These are phyloP conservation scores for Bostrychus sinensis DNA, from an alignment of 2,113 vertebrate genomes.

Conservation along the genomic window DNA sequence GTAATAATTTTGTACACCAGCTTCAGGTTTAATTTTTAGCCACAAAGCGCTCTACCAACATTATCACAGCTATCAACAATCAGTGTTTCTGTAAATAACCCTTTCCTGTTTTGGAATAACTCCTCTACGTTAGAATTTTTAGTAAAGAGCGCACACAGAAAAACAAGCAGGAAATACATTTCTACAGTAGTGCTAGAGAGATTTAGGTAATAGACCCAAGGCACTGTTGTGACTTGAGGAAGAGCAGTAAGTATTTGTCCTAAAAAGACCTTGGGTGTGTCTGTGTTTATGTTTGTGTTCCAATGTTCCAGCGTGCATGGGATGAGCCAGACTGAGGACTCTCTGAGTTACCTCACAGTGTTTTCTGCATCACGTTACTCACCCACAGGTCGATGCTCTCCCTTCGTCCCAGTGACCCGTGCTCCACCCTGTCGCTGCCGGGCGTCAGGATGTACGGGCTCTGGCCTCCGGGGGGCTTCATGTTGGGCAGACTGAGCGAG, in stretches of 20 bases:
- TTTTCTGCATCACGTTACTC: constrained; percentile 49
- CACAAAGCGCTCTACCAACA: neutral
- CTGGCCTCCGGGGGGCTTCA: constrained; percentile 72
- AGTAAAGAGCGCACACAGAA: neutral
- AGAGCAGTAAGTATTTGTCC: constrained; percentile 30
- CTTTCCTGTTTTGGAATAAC: neutral
- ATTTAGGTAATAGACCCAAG: constrained; percentile 18
- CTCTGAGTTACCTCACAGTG: no score
- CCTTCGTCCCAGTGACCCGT: constrained; percentile 66
- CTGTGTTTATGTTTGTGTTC: constrained; percentile 12
- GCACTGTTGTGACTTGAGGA: constrained; percentile 30
- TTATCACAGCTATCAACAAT: neutral
- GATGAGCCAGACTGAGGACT: neutral
- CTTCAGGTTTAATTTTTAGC: no score
- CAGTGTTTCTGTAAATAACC: neutral
- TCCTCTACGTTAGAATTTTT: neutral
- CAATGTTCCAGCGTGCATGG: no score
- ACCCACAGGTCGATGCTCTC: constrained; percentile 87
- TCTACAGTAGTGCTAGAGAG: constrained; percentile 3
- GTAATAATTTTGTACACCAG: no score
- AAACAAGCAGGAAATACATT: constrained; percentile 18
- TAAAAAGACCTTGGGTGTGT: constrained; percentile 25
- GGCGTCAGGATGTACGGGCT: constrained; percentile 75
- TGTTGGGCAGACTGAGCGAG: constrained; percentile 86
- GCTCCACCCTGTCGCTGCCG: constrained; percentile 73